phyloP scores from a whole-genome alignment of 2,888 invertebrate genomes.

The Eledona agricola region DNA sequence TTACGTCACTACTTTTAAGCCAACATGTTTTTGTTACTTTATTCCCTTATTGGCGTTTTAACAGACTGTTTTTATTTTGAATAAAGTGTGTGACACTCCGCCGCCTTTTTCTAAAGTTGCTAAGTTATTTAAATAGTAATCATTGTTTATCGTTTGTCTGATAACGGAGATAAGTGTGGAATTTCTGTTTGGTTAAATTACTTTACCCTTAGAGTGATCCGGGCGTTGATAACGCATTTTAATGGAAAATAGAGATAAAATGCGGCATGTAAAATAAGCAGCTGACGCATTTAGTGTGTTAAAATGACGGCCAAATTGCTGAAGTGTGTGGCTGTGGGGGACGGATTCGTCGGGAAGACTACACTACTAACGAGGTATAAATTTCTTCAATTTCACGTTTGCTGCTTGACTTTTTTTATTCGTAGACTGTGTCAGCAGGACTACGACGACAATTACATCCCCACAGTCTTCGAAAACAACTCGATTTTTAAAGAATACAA shows the following conservation, averaged over 20 bases:
- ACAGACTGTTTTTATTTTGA: slow-evolving; percentile 18
- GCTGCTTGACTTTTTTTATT: too few species aligned
- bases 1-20: slow-evolving; percentile 15
- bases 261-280: slow-evolving; percentile 1
- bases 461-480: slow-evolving; percentile 42
- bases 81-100: slow-evolving; percentile 12
- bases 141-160: too few species aligned
- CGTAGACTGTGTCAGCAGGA: slow-evolving; percentile 27
- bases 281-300: background rate
- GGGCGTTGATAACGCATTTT: too few species aligned
- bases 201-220: too few species aligned
- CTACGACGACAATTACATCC: slow-evolving; percentile 27
- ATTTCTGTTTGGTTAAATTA: too few species aligned
- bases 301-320: slow-evolving; percentile 28
- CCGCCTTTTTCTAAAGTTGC: background rate
- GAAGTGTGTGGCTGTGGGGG: slow-evolving; percentile 42
- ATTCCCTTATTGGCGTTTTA: slow-evolving; percentile 10
- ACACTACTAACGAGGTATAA: slow-evolving; percentile 38
- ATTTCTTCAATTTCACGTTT: too few species aligned
- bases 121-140: too few species aligned
- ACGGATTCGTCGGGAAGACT: slow-evolving; percentile 44
- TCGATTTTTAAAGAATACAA: slow-evolving; percentile 20
- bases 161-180: too few species aligned
- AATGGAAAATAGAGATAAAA: slow-evolving; percentile 13
- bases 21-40: slow-evolving; percentile 20